Evolutionary conservation across 1,140 invertebrate genomes (phyloP).

Genomic region (Microplitis mediator): DNA sequence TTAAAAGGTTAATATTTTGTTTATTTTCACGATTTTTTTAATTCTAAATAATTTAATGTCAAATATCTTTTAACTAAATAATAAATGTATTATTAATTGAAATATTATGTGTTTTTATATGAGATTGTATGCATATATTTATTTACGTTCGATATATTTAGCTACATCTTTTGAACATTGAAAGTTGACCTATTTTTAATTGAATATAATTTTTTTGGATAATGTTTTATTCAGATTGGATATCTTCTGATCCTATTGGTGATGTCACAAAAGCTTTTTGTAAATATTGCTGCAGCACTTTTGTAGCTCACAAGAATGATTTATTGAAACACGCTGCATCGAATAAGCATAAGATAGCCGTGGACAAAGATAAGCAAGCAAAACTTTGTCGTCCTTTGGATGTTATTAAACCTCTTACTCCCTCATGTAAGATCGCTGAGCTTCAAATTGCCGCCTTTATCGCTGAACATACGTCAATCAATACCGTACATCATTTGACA

Average conservation of each 20-base stretch:
- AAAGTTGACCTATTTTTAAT: background rate
- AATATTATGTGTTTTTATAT: background rate
- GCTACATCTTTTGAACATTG: background rate
- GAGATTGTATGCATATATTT: too few relatives aligned
- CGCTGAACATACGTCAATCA: conserved; percentile 20
- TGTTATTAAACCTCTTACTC: background rate
- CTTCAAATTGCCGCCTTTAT: conserved; percentile 27
- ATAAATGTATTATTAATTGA: background rate
- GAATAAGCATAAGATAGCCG: background rate
- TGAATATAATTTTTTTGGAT: background rate
- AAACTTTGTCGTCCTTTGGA: conserved; percentile 3
- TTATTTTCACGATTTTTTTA: background rate
- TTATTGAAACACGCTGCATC: conserved; percentile 12
- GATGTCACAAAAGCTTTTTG: too few relatives aligned
- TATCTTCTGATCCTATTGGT: too few relatives aligned
- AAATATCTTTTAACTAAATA: background rate
- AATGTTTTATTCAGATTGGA: too few relatives aligned
- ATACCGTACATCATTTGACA: conserved; percentile 22
- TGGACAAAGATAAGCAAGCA: background rate
- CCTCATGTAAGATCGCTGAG: conserved; percentile 23
- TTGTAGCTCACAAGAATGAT: background rate
- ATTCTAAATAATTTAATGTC: too few relatives aligned
- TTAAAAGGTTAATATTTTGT: background rate
- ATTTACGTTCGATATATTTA: too few relatives aligned
- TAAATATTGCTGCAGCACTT: too few relatives aligned